Percentiles rank a stretch among this genome's conserved stretches.
Conservation (phyloP, 1,140 invertebrate genomes). For the Lepeophtheirus salmonis region DNA sequence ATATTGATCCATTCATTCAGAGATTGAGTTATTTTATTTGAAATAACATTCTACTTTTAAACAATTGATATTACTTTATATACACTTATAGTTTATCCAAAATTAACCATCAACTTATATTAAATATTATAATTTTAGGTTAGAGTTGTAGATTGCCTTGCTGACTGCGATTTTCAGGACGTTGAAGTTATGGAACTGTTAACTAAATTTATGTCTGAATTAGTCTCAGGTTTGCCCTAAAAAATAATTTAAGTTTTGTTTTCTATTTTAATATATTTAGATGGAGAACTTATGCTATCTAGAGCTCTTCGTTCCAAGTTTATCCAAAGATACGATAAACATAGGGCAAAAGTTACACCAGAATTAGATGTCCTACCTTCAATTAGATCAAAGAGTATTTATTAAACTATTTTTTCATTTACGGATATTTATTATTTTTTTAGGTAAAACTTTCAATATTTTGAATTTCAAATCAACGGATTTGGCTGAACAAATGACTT, state of each 20-base stretch:
- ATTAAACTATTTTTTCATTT: background rate
- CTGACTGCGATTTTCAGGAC: slow-evolving; percentile 47
- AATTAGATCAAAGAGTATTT: too few relatives aligned
- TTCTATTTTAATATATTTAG: too few relatives aligned
- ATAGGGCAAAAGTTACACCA: slow-evolving; percentile 28
- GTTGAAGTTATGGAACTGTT: slow-evolving; percentile 28
- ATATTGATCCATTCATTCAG: too few relatives aligned
- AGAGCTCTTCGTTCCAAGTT: slow-evolving; percentile 71
- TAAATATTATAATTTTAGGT: slow-evolving; percentile 40
- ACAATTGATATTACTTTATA: background rate
- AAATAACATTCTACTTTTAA: background rate
- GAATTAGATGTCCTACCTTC: slow-evolving; percentile 6
- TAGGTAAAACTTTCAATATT: slow-evolving; percentile 43
- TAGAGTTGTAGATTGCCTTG: slow-evolving; percentile 75
- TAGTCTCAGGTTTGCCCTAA: too few relatives aligned
- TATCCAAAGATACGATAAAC: slow-evolving; percentile 61
- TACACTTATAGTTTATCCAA: too few relatives aligned
- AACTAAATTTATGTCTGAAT: slow-evolving; percentile 75
- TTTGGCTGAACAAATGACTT: slow-evolving; percentile 93
- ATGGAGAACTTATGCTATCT: slow-evolving; percentile 64
- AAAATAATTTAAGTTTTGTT: too few relatives aligned
- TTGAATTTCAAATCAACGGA: slow-evolving; percentile 80
- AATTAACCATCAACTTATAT: too few relatives aligned
- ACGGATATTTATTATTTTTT: slow-evolving; percentile 21
- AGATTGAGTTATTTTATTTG: too few relatives aligned